Conservation (phyloP, 2,888 invertebrate species). For the Ophion costatus region DNA sequence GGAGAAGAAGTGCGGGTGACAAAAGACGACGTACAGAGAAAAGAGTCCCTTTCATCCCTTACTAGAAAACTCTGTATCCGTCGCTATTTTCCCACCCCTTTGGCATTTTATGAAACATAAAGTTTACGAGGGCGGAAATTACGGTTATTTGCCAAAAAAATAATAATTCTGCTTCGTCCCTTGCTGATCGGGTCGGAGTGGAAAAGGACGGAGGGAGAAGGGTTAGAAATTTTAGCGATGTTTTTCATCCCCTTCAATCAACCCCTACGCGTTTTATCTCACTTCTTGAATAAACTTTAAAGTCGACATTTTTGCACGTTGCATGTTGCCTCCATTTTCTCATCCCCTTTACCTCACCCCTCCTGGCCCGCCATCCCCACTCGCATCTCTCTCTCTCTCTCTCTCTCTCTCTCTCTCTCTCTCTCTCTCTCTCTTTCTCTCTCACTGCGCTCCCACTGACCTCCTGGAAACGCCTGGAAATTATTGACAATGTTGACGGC, state of each 20-base stretch:
- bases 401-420: background rate
- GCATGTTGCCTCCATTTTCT: conserved; percentile 29
- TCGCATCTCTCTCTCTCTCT: background rate
- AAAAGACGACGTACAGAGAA: background rate
- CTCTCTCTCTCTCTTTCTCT: background rate
- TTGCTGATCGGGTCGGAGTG: background rate
- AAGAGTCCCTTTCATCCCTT: conserved; percentile 8
- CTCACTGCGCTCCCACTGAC: background rate
- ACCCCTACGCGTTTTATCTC: conserved; percentile 31
- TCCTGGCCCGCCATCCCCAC: background rate
- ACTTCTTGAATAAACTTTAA: conserved; percentile 31
- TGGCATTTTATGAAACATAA: conserved; percentile 38
- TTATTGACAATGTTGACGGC: conserved; percentile 57
- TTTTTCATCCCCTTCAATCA: conserved; percentile 46
- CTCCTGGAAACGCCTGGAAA: conserved; percentile 53
- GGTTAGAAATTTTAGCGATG: conserved; percentile 45
- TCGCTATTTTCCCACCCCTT: conserved; percentile 25
- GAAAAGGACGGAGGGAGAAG: background rate
- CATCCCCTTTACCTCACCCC: background rate
- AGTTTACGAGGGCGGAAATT: conserved; percentile 1
- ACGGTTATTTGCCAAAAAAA: background rate
- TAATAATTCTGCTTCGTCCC: conserved; percentile 38
- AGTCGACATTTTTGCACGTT: conserved; percentile 45
- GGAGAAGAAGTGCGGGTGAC: conserved; percentile 26
- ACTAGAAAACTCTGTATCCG: conserved; percentile 47